phyloP scores from a whole-genome alignment of 1,140 invertebrate species.

The Philopotamus ludificatus region DNA sequence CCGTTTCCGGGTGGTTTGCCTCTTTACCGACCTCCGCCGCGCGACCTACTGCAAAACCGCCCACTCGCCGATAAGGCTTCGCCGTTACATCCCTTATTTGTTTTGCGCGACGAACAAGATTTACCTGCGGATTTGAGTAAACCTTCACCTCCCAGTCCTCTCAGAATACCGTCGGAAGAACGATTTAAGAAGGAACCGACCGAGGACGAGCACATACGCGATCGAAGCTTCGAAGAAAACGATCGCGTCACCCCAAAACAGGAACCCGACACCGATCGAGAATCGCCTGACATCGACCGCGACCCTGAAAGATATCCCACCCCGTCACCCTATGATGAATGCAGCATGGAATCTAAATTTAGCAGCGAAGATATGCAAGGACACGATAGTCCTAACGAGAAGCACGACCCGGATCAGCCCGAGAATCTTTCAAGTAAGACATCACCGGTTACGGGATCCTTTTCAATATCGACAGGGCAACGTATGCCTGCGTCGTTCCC shows the following conservation, averaged over 20 bases:
- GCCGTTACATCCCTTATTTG: constrained; percentile 60
- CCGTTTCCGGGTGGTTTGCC: constrained; percentile 57
- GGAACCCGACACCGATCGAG: constrained; percentile 64
- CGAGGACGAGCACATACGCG: constrained; percentile 58
- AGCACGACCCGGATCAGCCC: constrained; percentile 73
- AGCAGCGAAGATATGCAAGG: constrained; percentile 64
- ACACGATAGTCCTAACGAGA: constrained; percentile 58
- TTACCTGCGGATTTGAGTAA: constrained; percentile 79
- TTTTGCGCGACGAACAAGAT: constrained; percentile 70
- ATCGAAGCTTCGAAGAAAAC: constrained; percentile 55
- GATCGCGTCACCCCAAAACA: constrained; percentile 64
- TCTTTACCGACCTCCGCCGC: constrained; percentile 62
- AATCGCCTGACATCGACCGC: constrained; percentile 58
- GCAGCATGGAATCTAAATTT: constrained; percentile 73
- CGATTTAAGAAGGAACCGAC: constrained; percentile 61
- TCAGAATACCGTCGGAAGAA: constrained; percentile 56
- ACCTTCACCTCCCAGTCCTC: constrained; percentile 57
- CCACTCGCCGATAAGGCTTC: constrained; percentile 56
- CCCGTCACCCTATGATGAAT: constrained; percentile 69
- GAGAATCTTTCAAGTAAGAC: constrained; percentile 77
- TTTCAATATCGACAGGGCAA: constrained; percentile 61
- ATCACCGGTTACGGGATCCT: constrained; percentile 60
- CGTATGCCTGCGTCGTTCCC: constrained; percentile 61
- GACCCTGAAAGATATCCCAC: constrained; percentile 61
- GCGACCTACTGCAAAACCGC: constrained; percentile 61